A percentile compares a stretch with the other conserved stretches of the same genome.
Conservation (phyloP, 92 coral and sea anemone genomes). For the Heliopora coerulea region DNA sequence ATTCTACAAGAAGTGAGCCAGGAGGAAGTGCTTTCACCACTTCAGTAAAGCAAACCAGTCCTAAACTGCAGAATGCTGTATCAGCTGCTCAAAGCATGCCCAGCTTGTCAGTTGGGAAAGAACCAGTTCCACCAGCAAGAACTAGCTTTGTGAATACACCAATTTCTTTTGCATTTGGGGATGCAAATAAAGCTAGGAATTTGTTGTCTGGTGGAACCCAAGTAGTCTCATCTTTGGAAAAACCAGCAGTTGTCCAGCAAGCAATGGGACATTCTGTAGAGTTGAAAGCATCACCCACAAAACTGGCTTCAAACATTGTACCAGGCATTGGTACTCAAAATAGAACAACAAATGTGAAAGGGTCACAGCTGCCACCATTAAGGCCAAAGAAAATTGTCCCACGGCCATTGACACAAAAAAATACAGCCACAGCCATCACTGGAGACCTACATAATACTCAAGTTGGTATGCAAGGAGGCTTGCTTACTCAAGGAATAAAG, state of each 20-base stretch:
- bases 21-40: not conserved
- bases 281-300: constrained; percentile 5
- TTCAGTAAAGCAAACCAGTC: not conserved
- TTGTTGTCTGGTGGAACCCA: constrained; percentile 4
- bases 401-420: constrained; percentile 8
- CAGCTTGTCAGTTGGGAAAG: not conserved
- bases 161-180: constrained; percentile 10
- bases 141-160: not conserved
- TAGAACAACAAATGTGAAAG: constrained; percentile 1
- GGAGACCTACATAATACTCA: not conserved
- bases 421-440: not conserved
- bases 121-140: not conserved
- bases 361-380: not conserved
- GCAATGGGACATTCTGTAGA: not conserved
- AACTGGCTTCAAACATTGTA: not conserved
- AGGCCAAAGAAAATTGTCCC: constrained; percentile 32
- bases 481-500: constrained; percentile 22
- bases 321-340: not conserved
- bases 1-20: not conserved
- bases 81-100: not conserved
- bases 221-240: not conserved
- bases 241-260: not conserved
- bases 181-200: constrained; percentile 17
- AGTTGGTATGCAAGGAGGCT: not conserved
- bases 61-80: not conserved